Conservation (phyloP, 1,140 invertebrate genomes). For the Drosophila tristis region DNA sequence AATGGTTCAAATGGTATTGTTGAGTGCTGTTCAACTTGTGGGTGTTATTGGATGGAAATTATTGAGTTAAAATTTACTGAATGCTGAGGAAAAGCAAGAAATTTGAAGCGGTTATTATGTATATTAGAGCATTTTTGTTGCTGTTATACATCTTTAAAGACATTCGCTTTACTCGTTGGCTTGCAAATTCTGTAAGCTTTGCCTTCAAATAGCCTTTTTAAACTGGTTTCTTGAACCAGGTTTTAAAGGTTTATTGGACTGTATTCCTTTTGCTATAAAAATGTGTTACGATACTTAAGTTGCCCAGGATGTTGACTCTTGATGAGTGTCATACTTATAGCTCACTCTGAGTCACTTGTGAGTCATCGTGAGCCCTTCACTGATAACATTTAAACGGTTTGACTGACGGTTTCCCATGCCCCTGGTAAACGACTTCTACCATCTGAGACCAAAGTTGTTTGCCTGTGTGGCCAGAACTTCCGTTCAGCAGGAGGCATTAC, state of each 20-base stretch:
- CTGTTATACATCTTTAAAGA: no score
- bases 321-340: slow-evolving; percentile 17
- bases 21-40: no score
- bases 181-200: no score
- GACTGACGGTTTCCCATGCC: slow-evolving; percentile 29
- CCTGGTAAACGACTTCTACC: background rate
- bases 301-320: slow-evolving; percentile 15
- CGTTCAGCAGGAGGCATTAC: slow-evolving; percentile 26
- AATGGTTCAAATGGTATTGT: background rate
- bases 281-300: background rate
- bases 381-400: slow-evolving; percentile 28
- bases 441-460: slow-evolving; percentile 34
- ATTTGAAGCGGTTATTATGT: no score
- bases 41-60: no score
- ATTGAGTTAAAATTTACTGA: no score
- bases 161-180: no score
- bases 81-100: no score
- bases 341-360: background rate
- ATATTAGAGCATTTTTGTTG: no score
- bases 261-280: background rate
- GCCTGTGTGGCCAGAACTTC: slow-evolving; percentile 49
- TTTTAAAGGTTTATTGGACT: no score
- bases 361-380: slow-evolving; percentile 7
- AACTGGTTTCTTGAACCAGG: no score
- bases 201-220: no score